Evolutionary conservation across 2,797 vertebrate genomes (phyloP), one percentile per base, ranked within the genome.

Genomic region (Chloroceryle inda): DNA sequence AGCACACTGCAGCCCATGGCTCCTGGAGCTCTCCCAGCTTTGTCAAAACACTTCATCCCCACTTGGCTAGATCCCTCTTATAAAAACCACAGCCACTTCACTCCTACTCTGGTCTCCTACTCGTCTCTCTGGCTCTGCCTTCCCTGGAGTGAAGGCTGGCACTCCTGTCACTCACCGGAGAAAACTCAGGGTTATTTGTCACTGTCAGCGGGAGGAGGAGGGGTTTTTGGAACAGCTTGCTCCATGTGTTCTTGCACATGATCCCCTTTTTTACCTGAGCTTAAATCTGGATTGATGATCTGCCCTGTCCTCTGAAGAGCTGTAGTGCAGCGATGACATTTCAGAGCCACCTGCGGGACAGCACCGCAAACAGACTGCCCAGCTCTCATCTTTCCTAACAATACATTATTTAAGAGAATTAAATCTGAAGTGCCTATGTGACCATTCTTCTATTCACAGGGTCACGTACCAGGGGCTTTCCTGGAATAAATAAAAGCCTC

Each of bases 321-420:
- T 18, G 8, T 8, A 9, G 42, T 4, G 6, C 27, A 13, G 83
- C 2, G 4, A 3, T 78, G 77, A 20, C n/a, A 26, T 23, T 42
- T 72, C 42, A 3, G 76, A 76, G 56, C 63, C n/a, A 55, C 85
- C 66, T 81, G n/a, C 3, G 4, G 45, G 42, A 1, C 7, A 23
- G 71, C 69, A 19, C 45, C 40, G 3, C 1, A 0, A 45, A 18
- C 38, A 29, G 63, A 21, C 42, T 24, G 49, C 35, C n/a, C 56
- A 10, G 67, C 91, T 93, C 94, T 29, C 80, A 8, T 10, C 76
- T 68, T 44, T 63, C 3, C 76, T 6, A 21, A 31, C 40, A 9
- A 72, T 55, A 11, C 66, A 33, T 80, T 68, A 69, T 77, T 94
- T 52, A 56, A 59, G 72, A 11, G 84, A 88, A 89, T 92, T 75